These are phyloP conservation scores for Drosophila setosimentum DNA, from an alignment of 2,888 invertebrate genomes.

Conservation along the genomic window DNA sequence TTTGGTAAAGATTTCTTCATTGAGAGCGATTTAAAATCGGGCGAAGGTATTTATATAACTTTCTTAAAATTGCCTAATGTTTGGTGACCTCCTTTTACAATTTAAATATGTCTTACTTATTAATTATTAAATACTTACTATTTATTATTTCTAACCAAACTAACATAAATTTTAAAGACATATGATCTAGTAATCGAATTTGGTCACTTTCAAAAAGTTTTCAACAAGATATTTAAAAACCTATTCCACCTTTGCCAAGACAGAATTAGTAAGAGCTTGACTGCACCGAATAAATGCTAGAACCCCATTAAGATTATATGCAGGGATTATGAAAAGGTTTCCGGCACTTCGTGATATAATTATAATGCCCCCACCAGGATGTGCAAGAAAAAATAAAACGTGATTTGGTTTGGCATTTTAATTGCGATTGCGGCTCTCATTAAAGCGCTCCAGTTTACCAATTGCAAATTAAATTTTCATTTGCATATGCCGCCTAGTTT, in stretches of 20 bases:
- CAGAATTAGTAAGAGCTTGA: background rate
- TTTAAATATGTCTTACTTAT: background rate
- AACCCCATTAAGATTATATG: background rate
- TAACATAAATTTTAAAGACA: background rate
- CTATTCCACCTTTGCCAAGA: background rate
- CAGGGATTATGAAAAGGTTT: background rate
- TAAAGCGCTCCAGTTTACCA: constrained; percentile 44
- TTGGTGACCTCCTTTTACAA: background rate
- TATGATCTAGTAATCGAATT: background rate
- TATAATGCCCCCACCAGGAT: constrained; percentile 2
- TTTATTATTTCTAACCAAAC: background rate
- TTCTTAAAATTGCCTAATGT: background rate
- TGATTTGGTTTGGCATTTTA: constrained; percentile 51
- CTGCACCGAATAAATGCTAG: background rate
- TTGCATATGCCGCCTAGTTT: constrained; percentile 10
- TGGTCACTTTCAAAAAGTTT: background rate
- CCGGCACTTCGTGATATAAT: background rate
- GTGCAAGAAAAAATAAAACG: constrained; percentile 15
- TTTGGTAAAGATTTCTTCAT: background rate
- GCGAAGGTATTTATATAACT: background rate
- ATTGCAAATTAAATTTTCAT: constrained; percentile 46
- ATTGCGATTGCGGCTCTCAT: constrained; percentile 61
- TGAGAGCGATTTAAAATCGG: background rate
- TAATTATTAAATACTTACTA: background rate
- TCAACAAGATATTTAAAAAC: background rate